Evolutionary conservation across 1,140 invertebrate genomes (phyloP), one percentile per base, ranked within the genome.

Genomic region (Hylyphantes graminicola): DNA sequence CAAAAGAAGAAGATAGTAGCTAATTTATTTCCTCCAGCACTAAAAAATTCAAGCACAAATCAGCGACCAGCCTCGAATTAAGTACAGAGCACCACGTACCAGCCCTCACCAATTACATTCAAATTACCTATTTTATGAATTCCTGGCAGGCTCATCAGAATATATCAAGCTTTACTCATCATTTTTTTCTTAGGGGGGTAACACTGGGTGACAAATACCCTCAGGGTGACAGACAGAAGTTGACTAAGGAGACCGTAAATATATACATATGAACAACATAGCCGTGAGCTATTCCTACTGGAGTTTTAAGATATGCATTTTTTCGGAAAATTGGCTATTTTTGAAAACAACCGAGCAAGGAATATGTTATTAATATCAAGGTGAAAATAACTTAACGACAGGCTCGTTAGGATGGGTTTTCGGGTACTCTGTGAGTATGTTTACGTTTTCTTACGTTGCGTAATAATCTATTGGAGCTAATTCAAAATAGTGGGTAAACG

Each of bases 311-410:
- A 12, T 35, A 65, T 1, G 63, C 17, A 65, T 65, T 65, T 65
- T n/a, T 8, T 65, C 17, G 11, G 7, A 70, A 70, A 70, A 53
- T 54, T 51, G 65, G 21, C 35, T 11, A 7, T 2, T 35, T 17
- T 68, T 19, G 9, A 7, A 8, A 17, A 54, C 50, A 53, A 15
- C n/a, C n/a, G n/a, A n/a, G n/a, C n/a, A n/a, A 12, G n/a, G 17
- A 70, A 70, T 13, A 17, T 70, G 54, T 70, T 70, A 70, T 70
- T 70, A 50, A 70, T 70, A 4, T 8, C 51, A n/a, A 70, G 50
- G 67, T 17, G 67, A 70, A 70, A 70, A 53, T 51, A 70, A 15
- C 48, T 51, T 10, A 70, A 12, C 21, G 67, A 70, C 67, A 70
- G 67, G 54, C 67, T 70, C 50, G 67, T 70, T 70, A 70, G 48